Conservation (phyloP, 1,140 invertebrate species). For the Lysiphlebus fabarum region DNA sequence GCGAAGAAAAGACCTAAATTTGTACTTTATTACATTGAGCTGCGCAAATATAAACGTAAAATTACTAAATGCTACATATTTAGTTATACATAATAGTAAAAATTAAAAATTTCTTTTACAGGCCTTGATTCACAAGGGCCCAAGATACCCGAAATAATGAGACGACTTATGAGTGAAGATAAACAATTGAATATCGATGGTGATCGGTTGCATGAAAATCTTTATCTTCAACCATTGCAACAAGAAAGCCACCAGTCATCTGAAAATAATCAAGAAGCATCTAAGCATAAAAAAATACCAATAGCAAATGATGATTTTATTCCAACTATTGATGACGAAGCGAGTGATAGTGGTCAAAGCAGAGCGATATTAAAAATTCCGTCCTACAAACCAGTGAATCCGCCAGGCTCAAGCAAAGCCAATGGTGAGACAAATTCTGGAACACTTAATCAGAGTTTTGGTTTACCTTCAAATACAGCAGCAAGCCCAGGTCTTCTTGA, state of each 20-base stretch:
- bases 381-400: constrained; percentile 78
- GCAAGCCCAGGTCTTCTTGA: constrained; percentile 52
- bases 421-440: constrained; percentile 59
- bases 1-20: too few relatives aligned
- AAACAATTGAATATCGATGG: constrained; percentile 52
- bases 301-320: constrained; percentile 54
- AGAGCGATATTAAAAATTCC: constrained; percentile 86
- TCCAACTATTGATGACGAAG: constrained; percentile 53
- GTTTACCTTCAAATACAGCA: constrained; percentile 39
- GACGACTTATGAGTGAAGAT: constrained; percentile 59
- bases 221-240: constrained; percentile 28
- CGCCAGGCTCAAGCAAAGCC: constrained; percentile 57
- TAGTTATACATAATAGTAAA: constrained; percentile 12
- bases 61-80: constrained; percentile 22
- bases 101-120: constrained; percentile 12
- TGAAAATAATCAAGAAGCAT: constrained; percentile 18
- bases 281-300: constrained; percentile 37
- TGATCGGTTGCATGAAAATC: constrained; percentile 43
- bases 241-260: constrained; percentile 37
- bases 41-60: not conserved
- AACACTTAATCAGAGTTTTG: constrained; percentile 48
- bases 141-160: constrained; percentile 61
- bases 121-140: constrained; percentile 50
- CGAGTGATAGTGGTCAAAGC: constrained; percentile 56
- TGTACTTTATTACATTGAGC: constrained; percentile 10